Evolutionary conservation across 2,113 vertebrate species (phyloP).

Genomic region (Suncus etruscus): DNA sequence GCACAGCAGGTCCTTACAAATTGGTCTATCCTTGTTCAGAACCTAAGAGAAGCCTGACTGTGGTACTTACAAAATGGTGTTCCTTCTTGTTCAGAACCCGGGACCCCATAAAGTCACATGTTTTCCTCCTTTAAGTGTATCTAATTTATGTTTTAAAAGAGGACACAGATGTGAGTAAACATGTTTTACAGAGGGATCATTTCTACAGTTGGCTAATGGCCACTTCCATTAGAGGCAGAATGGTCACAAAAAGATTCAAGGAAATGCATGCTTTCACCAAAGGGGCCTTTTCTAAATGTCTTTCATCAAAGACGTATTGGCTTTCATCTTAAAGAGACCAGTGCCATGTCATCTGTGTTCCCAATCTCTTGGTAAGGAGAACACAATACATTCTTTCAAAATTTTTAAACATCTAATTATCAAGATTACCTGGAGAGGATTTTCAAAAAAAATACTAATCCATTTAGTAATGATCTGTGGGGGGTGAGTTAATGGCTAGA

Average conservation of each 20-base stretch:
- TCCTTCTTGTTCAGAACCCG: no score
- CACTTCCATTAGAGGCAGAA: neutral
- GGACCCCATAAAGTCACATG: neutral
- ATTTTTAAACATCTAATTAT: conserved; percentile 6
- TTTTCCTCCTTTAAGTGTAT: neutral
- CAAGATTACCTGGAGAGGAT: neutral
- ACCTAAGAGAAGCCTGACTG: no score
- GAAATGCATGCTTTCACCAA: neutral
- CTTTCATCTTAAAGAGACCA: neutral
- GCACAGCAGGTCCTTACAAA: no score
- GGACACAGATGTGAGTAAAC: neutral
- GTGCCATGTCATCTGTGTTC: neutral
- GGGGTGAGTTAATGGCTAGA: neutral
- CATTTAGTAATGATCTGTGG: neutral
- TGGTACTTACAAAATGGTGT: no score
- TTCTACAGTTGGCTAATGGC: neutral
- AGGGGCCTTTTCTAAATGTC: neutral
- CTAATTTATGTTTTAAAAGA: neutral
- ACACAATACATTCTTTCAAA: neutral
- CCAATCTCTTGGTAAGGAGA: neutral
- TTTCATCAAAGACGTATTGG: neutral
- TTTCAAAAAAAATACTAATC: neutral
- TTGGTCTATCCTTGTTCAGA: no score
- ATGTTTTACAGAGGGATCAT: neutral
- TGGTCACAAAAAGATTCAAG: neutral